A percentile compares a stretch with the other conserved stretches of the same genome.
Conservation (phyloP, 2,797 vertebrate genomes). For the Rhynchotus rufescens region DNA sequence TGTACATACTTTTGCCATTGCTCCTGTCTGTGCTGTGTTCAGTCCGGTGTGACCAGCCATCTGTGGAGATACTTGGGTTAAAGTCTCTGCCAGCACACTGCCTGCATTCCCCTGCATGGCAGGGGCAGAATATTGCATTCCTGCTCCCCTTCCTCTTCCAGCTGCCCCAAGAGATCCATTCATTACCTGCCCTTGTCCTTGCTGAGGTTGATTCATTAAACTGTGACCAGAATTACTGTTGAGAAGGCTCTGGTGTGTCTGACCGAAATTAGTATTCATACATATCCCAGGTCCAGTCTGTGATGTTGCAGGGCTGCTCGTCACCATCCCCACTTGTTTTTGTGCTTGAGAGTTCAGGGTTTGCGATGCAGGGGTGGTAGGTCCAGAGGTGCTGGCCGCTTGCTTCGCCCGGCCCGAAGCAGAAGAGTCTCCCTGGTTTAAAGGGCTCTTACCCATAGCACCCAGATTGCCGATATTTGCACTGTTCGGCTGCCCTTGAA, state of each 20-base stretch:
- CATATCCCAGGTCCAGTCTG: slow-evolving; percentile 89
- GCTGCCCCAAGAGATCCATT: slow-evolving; percentile 92
- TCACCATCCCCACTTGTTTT: slow-evolving; percentile 89
- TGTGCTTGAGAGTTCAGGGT: slow-evolving; percentile 89
- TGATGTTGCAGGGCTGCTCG: slow-evolving; percentile 83
- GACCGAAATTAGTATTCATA: slow-evolving; percentile 90
- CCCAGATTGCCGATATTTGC: slow-evolving; percentile 75
- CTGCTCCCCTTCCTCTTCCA: slow-evolving; percentile 90
- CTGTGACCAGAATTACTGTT: slow-evolving; percentile 91
- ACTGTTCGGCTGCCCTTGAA: slow-evolving; percentile 85
- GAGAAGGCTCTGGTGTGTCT: slow-evolving; percentile 88
- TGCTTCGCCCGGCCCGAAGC: slow-evolving; percentile 80
- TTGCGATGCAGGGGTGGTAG: slow-evolving; percentile 84
- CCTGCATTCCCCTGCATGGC: slow-evolving; percentile 86
- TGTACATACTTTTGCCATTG: slow-evolving; percentile 92
- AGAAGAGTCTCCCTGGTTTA: slow-evolving; percentile 86
- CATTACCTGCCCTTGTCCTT: slow-evolving; percentile 92
- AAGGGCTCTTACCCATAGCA: slow-evolving; percentile 91
- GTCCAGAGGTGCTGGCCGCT: slow-evolving; percentile 84
- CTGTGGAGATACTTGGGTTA: slow-evolving; percentile 90
- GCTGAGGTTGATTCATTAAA: slow-evolving; percentile 88
- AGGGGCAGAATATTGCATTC: slow-evolving; percentile 88
- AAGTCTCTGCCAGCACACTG: slow-evolving; percentile 93
- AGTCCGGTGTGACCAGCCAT: slow-evolving; percentile 87
- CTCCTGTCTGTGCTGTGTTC: slow-evolving; percentile 90